phyloP scores from a whole-genome alignment of 2,113 vertebrate species.

The Pomatostomus ruficeps region DNA sequence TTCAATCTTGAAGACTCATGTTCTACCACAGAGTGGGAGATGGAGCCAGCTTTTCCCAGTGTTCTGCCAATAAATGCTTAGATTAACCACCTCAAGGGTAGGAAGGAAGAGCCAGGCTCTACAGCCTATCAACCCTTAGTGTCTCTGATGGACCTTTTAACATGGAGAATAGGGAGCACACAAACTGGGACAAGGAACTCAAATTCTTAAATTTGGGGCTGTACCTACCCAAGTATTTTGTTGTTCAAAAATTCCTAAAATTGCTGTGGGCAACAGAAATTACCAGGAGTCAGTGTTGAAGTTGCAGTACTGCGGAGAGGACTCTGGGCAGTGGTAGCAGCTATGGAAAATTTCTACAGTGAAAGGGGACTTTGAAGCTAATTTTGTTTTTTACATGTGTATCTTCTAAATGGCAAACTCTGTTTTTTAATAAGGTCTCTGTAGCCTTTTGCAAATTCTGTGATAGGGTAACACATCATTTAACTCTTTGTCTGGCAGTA shows the following conservation, averaged over 20 bases:
- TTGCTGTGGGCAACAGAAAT: neutral
- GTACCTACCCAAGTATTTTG: neutral
- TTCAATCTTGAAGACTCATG: constrained; percentile 8
- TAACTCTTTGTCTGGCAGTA: neutral
- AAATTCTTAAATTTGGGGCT: neutral
- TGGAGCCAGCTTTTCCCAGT: constrained; percentile 21
- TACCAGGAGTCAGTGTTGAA: neutral
- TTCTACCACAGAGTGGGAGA: constrained; percentile 23
- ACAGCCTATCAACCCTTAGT: neutral
- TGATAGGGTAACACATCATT: neutral
- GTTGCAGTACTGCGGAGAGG: neutral
- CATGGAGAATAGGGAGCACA: neutral
- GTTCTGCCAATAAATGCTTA: neutral
- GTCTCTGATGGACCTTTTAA: neutral
- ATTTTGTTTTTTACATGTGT: neutral
- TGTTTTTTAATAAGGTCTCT: neutral
- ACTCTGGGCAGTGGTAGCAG: neutral
- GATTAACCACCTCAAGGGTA: neutral
- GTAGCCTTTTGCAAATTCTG: neutral
- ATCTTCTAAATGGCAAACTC: neutral
- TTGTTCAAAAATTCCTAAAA: neutral
- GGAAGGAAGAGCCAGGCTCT: neutral
- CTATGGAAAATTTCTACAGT: neutral
- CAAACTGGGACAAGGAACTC: neutral
- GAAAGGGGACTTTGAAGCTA: neutral